Percentiles rank a stretch among this genome's conserved stretches.
phyloP scores from a whole-genome alignment of 2,113 vertebrate species.

The Vicugna pacos region DNA sequence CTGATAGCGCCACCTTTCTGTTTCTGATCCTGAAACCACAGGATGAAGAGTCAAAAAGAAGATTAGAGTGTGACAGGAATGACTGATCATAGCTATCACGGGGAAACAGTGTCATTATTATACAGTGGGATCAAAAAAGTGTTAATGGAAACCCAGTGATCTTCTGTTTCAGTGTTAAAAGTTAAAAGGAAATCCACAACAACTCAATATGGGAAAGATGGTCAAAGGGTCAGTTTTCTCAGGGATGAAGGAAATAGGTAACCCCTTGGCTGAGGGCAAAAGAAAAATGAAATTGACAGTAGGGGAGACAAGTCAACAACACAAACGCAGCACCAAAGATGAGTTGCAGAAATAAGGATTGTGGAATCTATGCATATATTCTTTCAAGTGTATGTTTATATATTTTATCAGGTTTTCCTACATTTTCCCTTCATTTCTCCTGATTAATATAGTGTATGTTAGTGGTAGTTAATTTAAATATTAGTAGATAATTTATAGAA shows the following conservation, averaged over 20 bases:
- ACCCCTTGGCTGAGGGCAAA: not conserved
- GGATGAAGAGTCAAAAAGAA: not conserved
- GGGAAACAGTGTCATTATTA: not conserved
- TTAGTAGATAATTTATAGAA: conserved; percentile 34
- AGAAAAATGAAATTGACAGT: not conserved
- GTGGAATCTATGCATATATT: not conserved
- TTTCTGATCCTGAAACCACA: not conserved
- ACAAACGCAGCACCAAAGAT: not conserved
- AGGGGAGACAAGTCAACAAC: not conserved
- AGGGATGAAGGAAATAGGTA: not conserved
- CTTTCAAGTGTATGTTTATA: not conserved
- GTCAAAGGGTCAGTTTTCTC: not conserved
- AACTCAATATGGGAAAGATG: not conserved
- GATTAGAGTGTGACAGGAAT: not conserved
- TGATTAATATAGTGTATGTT: not conserved
- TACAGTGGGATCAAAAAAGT: not conserved
- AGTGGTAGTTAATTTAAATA: not conserved
- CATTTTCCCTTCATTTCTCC: not conserved
- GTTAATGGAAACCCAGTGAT: not conserved
- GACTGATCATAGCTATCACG: not conserved
- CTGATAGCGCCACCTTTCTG: not conserved
- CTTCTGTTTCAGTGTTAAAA: not conserved
- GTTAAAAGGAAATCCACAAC: not conserved
- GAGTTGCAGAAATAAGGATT: not conserved
- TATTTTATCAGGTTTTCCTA: not conserved